Base-by-base conservation (phyloP, 1,140 invertebrate species). In the Pseudomyrmex concolor region DNA sequence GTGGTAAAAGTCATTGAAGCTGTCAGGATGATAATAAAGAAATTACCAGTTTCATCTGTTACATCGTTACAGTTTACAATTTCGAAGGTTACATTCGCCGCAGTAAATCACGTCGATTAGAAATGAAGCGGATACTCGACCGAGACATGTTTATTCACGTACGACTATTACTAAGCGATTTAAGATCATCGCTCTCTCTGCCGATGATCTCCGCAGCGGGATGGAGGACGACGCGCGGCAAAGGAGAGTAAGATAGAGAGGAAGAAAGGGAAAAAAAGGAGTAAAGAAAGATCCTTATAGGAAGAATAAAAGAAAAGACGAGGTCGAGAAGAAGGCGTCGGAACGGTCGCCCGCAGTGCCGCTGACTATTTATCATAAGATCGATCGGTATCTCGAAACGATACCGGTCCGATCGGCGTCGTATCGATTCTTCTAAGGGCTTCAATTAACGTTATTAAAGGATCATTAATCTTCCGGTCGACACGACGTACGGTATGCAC, bases 401-500 rank as follows among this genome's bases (percentile, higher is more conserved):
- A 93, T 93, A 91, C 88, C 91, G 89, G 90, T 89, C 81, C 89
- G 92, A 92, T 92, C 91, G 87, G 86, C 87, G 88, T 90, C 91
- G 90, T 92, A 93, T 93, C 93, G 92, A 94, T 93, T 94, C 92
- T 93, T 93, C 92, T 92, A 93, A 93, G 92, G 92, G 93, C 92
- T 94, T 94, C 93, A 94, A 94, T 94, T 93, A 94, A 94, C 93
- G 92, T 93, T 93, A 94, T 94, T 94, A 94, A 94, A 94, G 92
- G 90, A 91, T 92, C 93, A 93, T 94, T 93, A 93, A 94, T 94
- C 93, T 93, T 89, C 78, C 78, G 78, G 72, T 87, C 89, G 90
- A 91, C 91, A 90, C 87, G 87, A 85, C 87, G 54, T 59, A 57
- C 66, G 91, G 92, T 88, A 91, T 92, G 92, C 89, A 73, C 64